phyloP scores from a whole-genome alignment of 2,888 invertebrate species.

The Trichogramma dendrolimi region DNA sequence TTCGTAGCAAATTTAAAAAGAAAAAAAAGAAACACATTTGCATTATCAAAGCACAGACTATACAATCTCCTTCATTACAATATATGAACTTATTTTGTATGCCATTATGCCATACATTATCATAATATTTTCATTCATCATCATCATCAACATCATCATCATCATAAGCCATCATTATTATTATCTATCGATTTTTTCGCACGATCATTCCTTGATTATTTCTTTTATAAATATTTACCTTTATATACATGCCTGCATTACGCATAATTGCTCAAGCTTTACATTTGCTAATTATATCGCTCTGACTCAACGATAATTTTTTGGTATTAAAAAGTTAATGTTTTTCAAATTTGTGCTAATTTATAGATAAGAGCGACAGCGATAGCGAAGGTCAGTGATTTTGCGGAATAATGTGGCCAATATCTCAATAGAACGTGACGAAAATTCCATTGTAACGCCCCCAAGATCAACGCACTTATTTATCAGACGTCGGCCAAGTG shows the following conservation, averaged over 20 bases:
- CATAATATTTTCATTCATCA: background rate
- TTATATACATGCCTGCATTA: background rate
- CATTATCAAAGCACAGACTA: slow-evolving; percentile 15
- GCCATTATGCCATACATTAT: slow-evolving; percentile 16
- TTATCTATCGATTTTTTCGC: background rate
- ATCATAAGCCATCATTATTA: slow-evolving; percentile 5
- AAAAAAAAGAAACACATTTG: slow-evolving; percentile 19
- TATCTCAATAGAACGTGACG: slow-evolving; percentile 29
- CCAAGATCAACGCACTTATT: slow-evolving; percentile 25
- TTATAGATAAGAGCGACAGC: slow-evolving; percentile 89
- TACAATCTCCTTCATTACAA: slow-evolving; percentile 2
- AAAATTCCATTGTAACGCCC: slow-evolving; percentile 23
- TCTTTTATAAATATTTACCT: slow-evolving; percentile 4
- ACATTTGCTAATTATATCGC: background rate
- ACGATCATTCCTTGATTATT: background rate
- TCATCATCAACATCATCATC: slow-evolving; percentile 1
- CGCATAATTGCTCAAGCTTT: slow-evolving; percentile 3
- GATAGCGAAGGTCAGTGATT: slow-evolving; percentile 87
- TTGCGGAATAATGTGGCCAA: slow-evolving; percentile 26
- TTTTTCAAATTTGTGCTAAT: slow-evolving; percentile 28
- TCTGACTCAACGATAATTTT: background rate
- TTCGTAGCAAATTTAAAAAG: slow-evolving; percentile 50
- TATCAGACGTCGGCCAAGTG: slow-evolving; percentile 21
- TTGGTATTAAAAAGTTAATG: slow-evolving; percentile 22
- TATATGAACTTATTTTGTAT: slow-evolving; percentile 1